Base-by-base conservation (phyloP, 2,888 invertebrate species). In the Suillia variegata region DNA sequence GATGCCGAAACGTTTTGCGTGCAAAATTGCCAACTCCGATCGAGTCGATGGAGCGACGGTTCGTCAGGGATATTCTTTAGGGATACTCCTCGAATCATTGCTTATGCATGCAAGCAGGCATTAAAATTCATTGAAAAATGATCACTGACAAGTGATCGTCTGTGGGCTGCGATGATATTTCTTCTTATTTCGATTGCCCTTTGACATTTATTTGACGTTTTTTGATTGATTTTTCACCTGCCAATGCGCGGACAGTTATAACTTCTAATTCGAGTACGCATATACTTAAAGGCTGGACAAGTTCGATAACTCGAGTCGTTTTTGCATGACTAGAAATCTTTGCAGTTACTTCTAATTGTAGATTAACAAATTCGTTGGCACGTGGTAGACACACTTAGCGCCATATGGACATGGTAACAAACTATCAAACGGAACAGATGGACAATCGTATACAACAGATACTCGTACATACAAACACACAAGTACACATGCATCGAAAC, bases 191-290 rank as follows among this genome's bases (percentile, higher is more conserved):
- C 18, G 38, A 12, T 34, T 59, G n/a, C n/a, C n/a, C n/a, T 58
- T 64, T 70, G 75, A 75, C 75, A 68, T 76, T 76, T 75, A 76
- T 75, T 75, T 76, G 75, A 75, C 76, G 67, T 67, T 71, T 58
- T 73, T 70, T 73, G 75, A 75, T 73, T 76, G 75, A 76, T 76
- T 76, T 73, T 75, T 75, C 75, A 75, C 74, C 76, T 75, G 75
- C 69, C 58, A 52, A 42, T 33, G 12, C 34, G 59, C 59, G 62
- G 62, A 61, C 62, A 63, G 57, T 62, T 62, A 31, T n/a, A 38
- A 38, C 38, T 38, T 38, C 38, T 38, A 38, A 10, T 31, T 8
- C 12, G 12, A 31, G 12, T 31, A 8, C 31, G 31, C 31, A 8
- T 6, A n/a, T n/a, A n/a, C n/a, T n/a, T n/a, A n/a, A n/a, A n/a